phyloP scores from a whole-genome alignment of 2,113 vertebrate genomes.

The Serranochromis macrocephalus region DNA sequence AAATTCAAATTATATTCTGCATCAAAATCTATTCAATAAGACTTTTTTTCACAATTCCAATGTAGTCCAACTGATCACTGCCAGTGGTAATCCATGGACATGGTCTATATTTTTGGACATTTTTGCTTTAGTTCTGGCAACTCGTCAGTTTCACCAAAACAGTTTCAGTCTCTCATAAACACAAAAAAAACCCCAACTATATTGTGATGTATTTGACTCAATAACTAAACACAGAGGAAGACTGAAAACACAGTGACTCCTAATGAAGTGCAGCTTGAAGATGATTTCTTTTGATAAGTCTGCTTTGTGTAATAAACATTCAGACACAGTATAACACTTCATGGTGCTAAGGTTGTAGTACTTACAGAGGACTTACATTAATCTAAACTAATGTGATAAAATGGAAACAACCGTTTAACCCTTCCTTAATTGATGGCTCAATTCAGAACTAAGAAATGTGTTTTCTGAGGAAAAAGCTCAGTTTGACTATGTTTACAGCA shows the following conservation, averaged over 20 bases:
- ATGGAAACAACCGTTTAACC: neutral
- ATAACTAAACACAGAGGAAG: neutral
- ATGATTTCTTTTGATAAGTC: neutral
- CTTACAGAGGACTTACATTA: neutral
- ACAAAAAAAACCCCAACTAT: neutral
- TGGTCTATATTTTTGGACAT: neutral
- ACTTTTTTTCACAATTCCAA: neutral
- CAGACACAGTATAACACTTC: neutral
- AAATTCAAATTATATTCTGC: neutral
- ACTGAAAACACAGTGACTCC: neutral
- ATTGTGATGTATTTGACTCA: neutral
- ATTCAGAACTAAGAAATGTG: neutral
- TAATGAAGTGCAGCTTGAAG: neutral
- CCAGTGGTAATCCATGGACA: neutral
- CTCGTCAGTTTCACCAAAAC: fast-evolving
- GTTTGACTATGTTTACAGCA: neutral
- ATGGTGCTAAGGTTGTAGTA: neutral
- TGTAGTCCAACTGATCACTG: neutral
- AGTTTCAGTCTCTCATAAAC: neutral
- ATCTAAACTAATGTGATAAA: neutral
- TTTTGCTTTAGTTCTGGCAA: neutral
- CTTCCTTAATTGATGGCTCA: neutral
- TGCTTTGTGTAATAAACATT: neutral
- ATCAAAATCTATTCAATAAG: neutral
- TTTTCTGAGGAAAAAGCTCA: neutral